Evolutionary conservation across 2,888 invertebrate genomes (phyloP), one percentile per base, ranked within the genome.

Genomic region (Tiliacea citrago): DNA sequence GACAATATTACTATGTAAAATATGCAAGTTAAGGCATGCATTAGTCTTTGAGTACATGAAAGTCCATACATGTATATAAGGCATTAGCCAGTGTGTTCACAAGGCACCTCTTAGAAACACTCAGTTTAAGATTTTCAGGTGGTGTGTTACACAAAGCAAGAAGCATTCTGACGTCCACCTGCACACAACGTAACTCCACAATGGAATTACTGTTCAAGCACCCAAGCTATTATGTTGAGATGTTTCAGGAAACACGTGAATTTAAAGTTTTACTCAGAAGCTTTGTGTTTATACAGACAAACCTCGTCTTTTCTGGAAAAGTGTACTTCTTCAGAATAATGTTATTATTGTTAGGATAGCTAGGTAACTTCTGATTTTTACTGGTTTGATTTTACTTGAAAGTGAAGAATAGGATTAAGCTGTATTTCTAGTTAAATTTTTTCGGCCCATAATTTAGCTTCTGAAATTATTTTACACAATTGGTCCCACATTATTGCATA

Each of bases 61-160:
- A 72, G 61, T n/a, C 66, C 70, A 66, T 73, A 73, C 66, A 77
- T 79, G 69, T 77, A 53, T 63, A 79, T 65, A 72, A 75, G 75
- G 57, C 79, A 81, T 83, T 80, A 85, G 73, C 70, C 71, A 72
- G 76, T 77, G 73, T 77, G 49, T 75, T 75, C 70, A 75, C 76
- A 70, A 83, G 79, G 75, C 79, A 80, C 75, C 79, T 86, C 86
- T 76, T 68, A 78, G 79, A 68, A 74, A 82, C 74, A 82, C 77
- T 77, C 65, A 47, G 76, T 82, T 73, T 80, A 86, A 85, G 85
- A 85, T 86, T 85, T 84, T 87, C 85, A 84, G 85, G 82, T 80
- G 77, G 81, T 72, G 78, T 84, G 80, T 81, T 81, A 83, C 86
- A 88, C 88, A 88, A 89, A 90, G 87, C 88, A 82, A 86, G 84